These are phyloP conservation scores for Aricia artaxerxes DNA, from an alignment of 2,888 invertebrate species.

Conservation along the genomic window DNA sequence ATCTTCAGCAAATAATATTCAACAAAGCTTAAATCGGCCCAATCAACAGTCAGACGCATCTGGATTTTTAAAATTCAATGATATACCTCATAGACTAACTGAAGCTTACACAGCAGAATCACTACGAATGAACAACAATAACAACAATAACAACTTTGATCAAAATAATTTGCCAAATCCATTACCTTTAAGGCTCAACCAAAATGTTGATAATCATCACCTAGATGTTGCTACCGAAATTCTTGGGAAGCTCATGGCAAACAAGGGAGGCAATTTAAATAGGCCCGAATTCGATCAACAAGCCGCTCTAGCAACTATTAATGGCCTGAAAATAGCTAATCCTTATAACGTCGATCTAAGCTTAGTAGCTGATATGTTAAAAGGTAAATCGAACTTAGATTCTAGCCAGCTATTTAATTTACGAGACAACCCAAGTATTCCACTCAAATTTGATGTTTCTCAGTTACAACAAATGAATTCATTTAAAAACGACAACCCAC, in stretches of 20 bases:
- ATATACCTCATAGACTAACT: conserved; percentile 65
- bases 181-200: conserved; percentile 65
- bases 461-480: conserved; percentile 60
- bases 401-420: conserved; percentile 59
- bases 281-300: conserved; percentile 64
- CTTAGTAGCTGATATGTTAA: conserved; percentile 72
- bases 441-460: conserved; percentile 63
- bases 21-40: conserved; percentile 52
- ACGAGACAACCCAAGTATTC: conserved; percentile 56
- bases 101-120: conserved; percentile 58
- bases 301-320: conserved; percentile 63
- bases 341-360: conserved; percentile 76
- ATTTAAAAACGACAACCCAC: conserved; percentile 60
- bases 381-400: conserved; percentile 64
- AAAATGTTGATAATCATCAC: conserved; percentile 71
- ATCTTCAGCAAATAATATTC: conserved; percentile 53
- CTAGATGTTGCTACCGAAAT: conserved; percentile 64
- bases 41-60: conserved; percentile 55
- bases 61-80: conserved; percentile 65
- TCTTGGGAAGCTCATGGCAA: conserved; percentile 60
- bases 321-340: conserved; percentile 76
- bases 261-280: conserved; percentile 56
- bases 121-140: conserved; percentile 52
- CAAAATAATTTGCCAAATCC: conserved; percentile 59
- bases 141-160: conserved; percentile 59